A percentile compares a stretch with the other conserved stretches of the same genome.
phyloP scores from a whole-genome alignment of 2,113 vertebrate genomes.

The Conger conger region DNA sequence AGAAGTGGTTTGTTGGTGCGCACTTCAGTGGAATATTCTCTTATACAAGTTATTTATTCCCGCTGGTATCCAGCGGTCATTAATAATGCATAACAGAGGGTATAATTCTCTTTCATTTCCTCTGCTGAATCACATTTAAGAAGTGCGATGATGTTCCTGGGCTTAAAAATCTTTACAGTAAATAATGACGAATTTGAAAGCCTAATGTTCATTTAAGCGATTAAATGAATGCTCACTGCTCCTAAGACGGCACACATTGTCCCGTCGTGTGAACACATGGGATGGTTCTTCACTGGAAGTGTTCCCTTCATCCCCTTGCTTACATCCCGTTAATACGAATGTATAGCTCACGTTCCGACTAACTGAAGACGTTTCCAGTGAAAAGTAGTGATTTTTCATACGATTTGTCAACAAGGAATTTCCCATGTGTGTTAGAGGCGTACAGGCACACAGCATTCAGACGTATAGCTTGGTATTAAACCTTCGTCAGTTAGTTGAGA shows the following conservation, averaged over 20 bases:
- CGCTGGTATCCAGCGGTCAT: conserved; percentile 50
- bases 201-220: background rate
- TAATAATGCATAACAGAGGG: conserved; percentile 56
- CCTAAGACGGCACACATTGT: background rate
- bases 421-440: too few species aligned
- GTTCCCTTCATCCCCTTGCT: background rate
- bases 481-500: too few species aligned
- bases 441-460: too few species aligned
- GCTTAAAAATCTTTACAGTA: conserved; percentile 41
- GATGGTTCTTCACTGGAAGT: background rate
- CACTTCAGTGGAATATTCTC: conserved; percentile 43
- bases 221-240: background rate
- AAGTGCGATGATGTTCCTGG: conserved; percentile 39
- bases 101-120: conserved; percentile 58
- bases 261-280: background rate
- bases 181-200: conserved; percentile 37
- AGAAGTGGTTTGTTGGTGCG: conserved; percentile 49
- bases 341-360: too few species aligned
- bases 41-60: conserved; percentile 64
- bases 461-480: too few species aligned
- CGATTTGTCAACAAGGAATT: too few species aligned
- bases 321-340: background rate
- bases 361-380: too few species aligned
- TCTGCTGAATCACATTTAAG: conserved; percentile 44
- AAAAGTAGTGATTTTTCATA: too few species aligned